Evolutionary conservation across 2,888 invertebrate species (phyloP).

Genomic region (Augochlorella aurata): DNA sequence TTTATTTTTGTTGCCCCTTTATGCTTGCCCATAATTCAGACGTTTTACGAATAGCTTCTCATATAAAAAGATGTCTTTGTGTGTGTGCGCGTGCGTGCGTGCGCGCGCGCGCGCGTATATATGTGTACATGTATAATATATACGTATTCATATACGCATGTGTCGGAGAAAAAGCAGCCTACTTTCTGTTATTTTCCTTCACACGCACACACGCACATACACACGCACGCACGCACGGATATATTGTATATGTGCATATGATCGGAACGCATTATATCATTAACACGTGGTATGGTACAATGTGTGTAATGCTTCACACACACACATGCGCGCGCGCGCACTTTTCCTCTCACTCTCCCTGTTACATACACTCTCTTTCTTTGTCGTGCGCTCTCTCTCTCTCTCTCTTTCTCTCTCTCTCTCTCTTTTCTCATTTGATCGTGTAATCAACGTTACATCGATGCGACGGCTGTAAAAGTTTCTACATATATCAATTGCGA

Average conservation of each 20-base stretch:
- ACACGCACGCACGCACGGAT: conserved; percentile 39
- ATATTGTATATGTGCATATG: conserved; percentile 49
- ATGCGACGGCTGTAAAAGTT: conserved; percentile 72
- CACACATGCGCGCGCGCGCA: not conserved
- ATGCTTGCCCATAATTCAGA: conserved; percentile 62
- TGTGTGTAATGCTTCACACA: conserved; percentile 66
- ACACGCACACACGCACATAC: conserved; percentile 37
- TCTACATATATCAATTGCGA: conserved; percentile 41
- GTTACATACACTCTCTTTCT: no score
- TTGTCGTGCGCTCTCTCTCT: no score
- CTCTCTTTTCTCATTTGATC: conserved; percentile 23
- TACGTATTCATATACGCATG: conserved; percentile 50
- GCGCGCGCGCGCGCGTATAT: not conserved
- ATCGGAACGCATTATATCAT: conserved; percentile 66
- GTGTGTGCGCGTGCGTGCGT: conserved; percentile 19
- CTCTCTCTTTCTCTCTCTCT: not conserved
- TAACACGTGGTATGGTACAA: conserved; percentile 76
- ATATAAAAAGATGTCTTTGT: conserved; percentile 66
- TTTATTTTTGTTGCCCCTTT: conserved; percentile 27
- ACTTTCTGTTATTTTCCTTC: conserved; percentile 38
- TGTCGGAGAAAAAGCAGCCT: conserved; percentile 16
- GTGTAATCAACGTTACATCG: conserved; percentile 71
- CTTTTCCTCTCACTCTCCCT: not conserved
- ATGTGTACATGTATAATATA: conserved; percentile 32
- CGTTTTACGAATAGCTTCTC: conserved; percentile 63